Evolutionary conservation across 2,113 vertebrate genomes (phyloP), one percentile per base, ranked within the genome.

Genomic region (Syngnathus floridae): DNA sequence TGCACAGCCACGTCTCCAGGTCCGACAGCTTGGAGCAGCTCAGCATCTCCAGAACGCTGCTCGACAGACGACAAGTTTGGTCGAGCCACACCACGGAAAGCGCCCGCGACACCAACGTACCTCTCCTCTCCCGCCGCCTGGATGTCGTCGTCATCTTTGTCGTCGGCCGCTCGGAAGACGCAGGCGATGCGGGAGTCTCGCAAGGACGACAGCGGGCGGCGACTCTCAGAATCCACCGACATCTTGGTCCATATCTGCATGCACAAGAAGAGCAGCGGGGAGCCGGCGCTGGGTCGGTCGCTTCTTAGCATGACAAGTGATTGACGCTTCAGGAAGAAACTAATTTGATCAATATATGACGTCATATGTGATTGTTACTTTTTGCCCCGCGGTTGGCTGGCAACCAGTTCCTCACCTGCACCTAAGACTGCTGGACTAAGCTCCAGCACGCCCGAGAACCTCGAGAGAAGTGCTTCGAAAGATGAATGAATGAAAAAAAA

Each of bases 1-100:
- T 92, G 13, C 91, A 92, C n/a, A 92, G 82, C 91, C 91, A 92
- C 19, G 88, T 88, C 82, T 92, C 91, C 84, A 92, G 79, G 80
- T 90, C 88, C 0, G 84, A 86, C 74, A 90, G 90, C 83, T 91
- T 92, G 13, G 91, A 91, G 82, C 84, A 90, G 69, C 90, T 92
- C 76, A 92, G 77, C 91, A 92, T 92, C 88, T 92, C 90, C 81
- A 92, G 84, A 35, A 92, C 86, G 21, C 91, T 92, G 83, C 3
- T 17, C 57, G 62, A 3, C 12, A 21, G 1, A 1, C 13, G 10
- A 14, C 43, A 0, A 16, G 5, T 43, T 43, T 43, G 41, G 41
- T 43, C 41, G 13, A 31, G 26, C 26, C 26, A 43, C 13, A 13
- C 1, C 41, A 43, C 41, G 26, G 26, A 31, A 31, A 31, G 26